Evolutionary conservation across 1,140 invertebrate species (phyloP).

Genomic region (Antheraea pernyi): DNA sequence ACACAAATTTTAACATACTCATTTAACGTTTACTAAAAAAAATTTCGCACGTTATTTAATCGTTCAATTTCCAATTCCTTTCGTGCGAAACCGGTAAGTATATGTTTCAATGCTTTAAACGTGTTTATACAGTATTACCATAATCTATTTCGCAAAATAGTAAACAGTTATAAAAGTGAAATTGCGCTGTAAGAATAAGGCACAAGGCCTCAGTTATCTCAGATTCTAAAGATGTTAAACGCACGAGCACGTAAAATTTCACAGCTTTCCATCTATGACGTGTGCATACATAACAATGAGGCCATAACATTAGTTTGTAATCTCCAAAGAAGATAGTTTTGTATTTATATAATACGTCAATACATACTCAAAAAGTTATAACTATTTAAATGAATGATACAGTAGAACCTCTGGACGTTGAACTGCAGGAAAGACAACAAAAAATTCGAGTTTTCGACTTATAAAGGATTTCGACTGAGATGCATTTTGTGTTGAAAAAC

Average conservation of each 20-base stretch:
- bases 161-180: constrained; percentile 13
- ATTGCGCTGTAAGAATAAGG: constrained; percentile 12
- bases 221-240: constrained; percentile 7
- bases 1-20: not conserved
- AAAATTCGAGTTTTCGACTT: no score
- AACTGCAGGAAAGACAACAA: no score
- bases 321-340: no score
- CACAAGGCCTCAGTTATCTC: constrained; percentile 11
- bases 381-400: no score
- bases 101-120: not conserved
- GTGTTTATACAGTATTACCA: not conserved
- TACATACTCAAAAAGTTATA: no score
- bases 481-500: no score
- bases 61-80: not conserved
- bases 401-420: no score
- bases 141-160: not conserved
- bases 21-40: not conserved
- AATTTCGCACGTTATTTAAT: not conserved
- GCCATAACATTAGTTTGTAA: not conserved
- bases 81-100: not conserved
- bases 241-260: constrained; percentile 15
- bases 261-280: constrained; percentile 19
- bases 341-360: no score
- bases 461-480: no score
- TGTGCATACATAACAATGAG: not conserved